These are phyloP conservation scores for Zaprionus camerounensis DNA, from an alignment of 1,140 invertebrate species.

Conservation along the genomic window DNA sequence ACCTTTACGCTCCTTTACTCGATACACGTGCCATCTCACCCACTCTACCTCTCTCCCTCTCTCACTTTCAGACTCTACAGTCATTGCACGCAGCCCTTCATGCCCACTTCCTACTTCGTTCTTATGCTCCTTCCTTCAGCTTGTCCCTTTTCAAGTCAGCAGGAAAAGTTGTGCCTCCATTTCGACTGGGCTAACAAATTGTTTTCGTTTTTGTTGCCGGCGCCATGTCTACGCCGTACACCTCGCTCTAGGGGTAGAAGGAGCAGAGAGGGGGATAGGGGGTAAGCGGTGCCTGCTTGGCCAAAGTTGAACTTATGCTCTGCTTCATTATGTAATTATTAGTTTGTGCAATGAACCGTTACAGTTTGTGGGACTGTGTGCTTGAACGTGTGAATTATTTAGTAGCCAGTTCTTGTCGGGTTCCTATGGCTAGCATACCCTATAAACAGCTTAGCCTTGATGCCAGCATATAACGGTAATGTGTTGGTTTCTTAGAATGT, in stretches of 20 bases:
- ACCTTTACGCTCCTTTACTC: conserved; percentile 3
- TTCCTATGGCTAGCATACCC: background rate
- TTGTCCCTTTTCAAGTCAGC: conserved; percentile 1
- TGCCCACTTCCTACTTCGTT: background rate
- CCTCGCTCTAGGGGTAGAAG: background rate
- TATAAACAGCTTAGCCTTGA: background rate
- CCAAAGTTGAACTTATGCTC: conserved; percentile 66
- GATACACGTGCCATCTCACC: background rate
- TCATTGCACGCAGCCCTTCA: conserved; percentile 1
- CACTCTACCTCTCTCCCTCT: background rate
- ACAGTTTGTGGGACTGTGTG: conserved; percentile 42
- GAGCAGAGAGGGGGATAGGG: background rate
- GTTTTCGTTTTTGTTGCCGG: conserved; percentile 10
- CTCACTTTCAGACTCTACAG: background rate
- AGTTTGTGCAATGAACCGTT: conserved; percentile 79
- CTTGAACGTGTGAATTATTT: conserved; percentile 67
- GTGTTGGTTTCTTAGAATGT: background rate
- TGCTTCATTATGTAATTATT: conserved; percentile 80
- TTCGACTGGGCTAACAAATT: conserved; percentile 17
- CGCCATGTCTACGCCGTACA: background rate
- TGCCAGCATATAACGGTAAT: background rate
- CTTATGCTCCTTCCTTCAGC: background rate
- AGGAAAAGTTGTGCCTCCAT: conserved; percentile 26
- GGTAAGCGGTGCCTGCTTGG: background rate
- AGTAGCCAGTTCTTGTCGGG: conserved; percentile 33